Percentiles rank a stretch among this genome's conserved stretches.
Evolutionary conservation across 1,140 invertebrate species (phyloP).

Genomic region (Aphidius gifuensis): DNA sequence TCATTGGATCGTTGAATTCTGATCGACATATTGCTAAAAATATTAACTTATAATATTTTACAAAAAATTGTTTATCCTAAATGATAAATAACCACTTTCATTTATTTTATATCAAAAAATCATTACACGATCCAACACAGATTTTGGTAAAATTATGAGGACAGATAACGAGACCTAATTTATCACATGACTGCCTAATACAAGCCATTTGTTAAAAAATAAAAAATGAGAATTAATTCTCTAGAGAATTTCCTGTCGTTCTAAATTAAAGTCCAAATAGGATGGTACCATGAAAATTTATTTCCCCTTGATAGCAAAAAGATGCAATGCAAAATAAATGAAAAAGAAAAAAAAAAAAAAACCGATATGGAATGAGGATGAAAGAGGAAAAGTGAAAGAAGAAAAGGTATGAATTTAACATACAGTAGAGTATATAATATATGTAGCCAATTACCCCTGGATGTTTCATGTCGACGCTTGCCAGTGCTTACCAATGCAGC

Average conservation of each 20-base stretch:
- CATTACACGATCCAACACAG: slow-evolving; percentile 13
- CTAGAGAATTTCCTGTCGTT: slow-evolving; percentile 20
- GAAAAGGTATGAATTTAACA: background rate
- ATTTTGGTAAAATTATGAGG: no score
- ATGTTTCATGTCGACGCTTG: slow-evolving; percentile 13
- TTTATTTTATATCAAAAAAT: slow-evolving; percentile 3
- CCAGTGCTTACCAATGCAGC: slow-evolving; percentile 5
- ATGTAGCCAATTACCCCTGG: slow-evolving; percentile 17
- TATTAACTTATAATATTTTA: no score
- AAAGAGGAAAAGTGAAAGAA: slow-evolving; percentile 4
- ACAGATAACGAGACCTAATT: no score
- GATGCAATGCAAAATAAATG: background rate
- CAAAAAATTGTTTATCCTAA: background rate
- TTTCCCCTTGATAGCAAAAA: slow-evolving; percentile 21
- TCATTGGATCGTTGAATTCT: slow-evolving; percentile 2
- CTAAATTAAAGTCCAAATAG: slow-evolving; percentile 23
- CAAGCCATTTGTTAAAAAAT: no score
- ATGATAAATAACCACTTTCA: background rate
- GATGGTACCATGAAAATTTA: slow-evolving; percentile 25
- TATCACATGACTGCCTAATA: no score
- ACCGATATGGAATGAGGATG: background rate
- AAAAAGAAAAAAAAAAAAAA: background rate
- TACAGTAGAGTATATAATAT: background rate
- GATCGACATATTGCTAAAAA: background rate
- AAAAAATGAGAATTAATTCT: slow-evolving; percentile 16